phyloP scores from a whole-genome alignment of 2,113 vertebrate genomes.

The Prietella phreatophila region DNA sequence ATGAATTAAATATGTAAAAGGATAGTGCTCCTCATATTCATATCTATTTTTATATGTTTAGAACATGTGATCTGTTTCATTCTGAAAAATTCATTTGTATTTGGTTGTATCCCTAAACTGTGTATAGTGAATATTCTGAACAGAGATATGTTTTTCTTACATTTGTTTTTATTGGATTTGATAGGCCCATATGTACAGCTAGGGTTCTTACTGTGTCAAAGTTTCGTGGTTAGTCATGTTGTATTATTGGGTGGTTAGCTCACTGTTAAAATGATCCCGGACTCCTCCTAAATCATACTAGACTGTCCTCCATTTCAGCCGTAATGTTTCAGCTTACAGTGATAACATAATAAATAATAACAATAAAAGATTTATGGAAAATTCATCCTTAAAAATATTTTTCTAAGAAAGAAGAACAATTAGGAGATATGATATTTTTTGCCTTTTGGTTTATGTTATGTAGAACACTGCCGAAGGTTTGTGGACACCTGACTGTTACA shows the following conservation, averaged over 20 bases:
- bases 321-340: neutral
- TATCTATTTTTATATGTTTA: neutral
- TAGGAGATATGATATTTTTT: neutral
- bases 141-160: neutral
- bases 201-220: neutral
- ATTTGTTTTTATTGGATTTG: too few species aligned
- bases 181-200: neutral
- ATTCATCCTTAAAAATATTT: neutral
- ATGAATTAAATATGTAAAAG: neutral
- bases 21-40: neutral
- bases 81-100: neutral
- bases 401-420: neutral
- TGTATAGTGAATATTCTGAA: neutral
- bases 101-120: neutral
- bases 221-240: neutral
- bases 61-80: neutral
- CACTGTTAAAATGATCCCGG: neutral
- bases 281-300: neutral
- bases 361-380: neutral
- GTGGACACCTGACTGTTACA: too few species aligned
- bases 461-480: neutral
- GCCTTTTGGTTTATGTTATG: neutral
- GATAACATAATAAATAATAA: neutral
- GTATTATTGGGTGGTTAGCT: neutral
- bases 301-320: neutral